Evolutionary conservation across 2,797 vertebrate species (phyloP).

Genomic region (Cirrhinus molitorella): DNA sequence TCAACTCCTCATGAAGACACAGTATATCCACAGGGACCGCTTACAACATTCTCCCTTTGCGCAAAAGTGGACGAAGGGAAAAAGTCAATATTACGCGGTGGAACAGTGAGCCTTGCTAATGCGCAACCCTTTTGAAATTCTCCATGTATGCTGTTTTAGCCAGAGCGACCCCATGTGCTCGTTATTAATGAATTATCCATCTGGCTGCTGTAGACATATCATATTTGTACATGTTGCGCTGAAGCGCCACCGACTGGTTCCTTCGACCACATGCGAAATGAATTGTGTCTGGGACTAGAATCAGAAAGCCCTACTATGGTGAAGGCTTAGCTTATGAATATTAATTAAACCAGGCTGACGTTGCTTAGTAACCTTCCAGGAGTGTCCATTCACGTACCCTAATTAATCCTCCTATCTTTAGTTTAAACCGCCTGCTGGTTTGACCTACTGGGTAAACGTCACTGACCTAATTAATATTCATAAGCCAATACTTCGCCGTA

Average conservation of each 20-base stretch:
- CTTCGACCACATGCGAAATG: constrained; percentile 14
- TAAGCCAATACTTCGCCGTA: not conserved
- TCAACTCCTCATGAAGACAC: constrained; percentile 73
- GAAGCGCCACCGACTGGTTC: constrained; percentile 49
- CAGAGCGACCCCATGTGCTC: constrained; percentile 57
- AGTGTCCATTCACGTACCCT: not conserved
- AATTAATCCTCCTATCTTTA: not conserved
- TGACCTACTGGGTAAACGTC: not conserved
- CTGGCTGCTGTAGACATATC: constrained; percentile 36
- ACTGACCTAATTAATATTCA: constrained; percentile 15
- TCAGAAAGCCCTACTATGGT: not conserved
- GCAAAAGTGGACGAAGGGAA: constrained; percentile 63
- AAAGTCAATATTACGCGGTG: constrained; percentile 73
- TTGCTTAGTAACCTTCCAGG: constrained; percentile 62
- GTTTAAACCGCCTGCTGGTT: not conserved
- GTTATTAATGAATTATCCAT: constrained; percentile 46
- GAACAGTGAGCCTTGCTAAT: constrained; percentile 40
- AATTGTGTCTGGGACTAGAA: constrained; percentile 12
- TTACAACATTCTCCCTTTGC: constrained; percentile 66
- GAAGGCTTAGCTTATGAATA: constrained; percentile 13
- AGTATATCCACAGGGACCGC: constrained; percentile 70
- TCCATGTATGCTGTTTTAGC: constrained; percentile 34
- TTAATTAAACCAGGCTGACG: not conserved
- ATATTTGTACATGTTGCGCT: constrained; percentile 42
- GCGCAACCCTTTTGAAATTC: constrained; percentile 47